A percentile compares a stretch with the other conserved stretches of the same genome.
phyloP scores from a whole-genome alignment of 92 coral and sea anemone genomes.

The Paramuricea clavata region DNA sequence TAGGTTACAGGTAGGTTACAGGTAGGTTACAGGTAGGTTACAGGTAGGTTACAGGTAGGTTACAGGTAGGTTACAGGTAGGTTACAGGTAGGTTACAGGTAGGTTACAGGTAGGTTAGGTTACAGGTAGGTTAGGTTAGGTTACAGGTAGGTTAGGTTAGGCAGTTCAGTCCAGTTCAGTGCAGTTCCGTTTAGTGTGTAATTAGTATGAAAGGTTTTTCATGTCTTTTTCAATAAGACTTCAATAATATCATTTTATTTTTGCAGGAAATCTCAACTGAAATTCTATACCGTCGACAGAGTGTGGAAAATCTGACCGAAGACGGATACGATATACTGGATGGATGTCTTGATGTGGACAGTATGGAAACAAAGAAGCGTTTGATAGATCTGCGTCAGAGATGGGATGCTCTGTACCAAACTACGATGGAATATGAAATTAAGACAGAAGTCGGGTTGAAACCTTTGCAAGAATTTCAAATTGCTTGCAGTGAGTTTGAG shows the following conservation, averaged over 20 bases:
- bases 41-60: too few relatives aligned
- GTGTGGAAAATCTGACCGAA: slow-evolving; percentile 85
- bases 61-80: too few relatives aligned
- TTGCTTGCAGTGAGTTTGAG: slow-evolving; percentile 86
- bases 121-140: background rate
- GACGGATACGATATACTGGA: slow-evolving; percentile 92
- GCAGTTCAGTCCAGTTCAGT: background rate
- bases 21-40: too few relatives aligned
- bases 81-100: too few relatives aligned
- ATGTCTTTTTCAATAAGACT: too few relatives aligned
- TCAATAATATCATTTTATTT: background rate
- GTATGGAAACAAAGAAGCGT: slow-evolving; percentile 91
- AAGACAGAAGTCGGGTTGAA: slow-evolving; percentile 84
- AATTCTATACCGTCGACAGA: slow-evolving; percentile 85
- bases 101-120: too few relatives aligned
- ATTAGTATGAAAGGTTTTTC: too few relatives aligned
- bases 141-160: background rate
- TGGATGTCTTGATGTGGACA: slow-evolving; percentile 83
- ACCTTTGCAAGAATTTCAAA: slow-evolving; percentile 91
- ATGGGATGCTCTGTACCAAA: slow-evolving; percentile 92
- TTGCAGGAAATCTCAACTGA: slow-evolving; percentile 85
- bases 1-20: too few relatives aligned
- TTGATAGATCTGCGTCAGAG: slow-evolving; percentile 88
- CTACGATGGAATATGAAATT: slow-evolving; percentile 83
- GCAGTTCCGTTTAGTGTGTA: background rate